Base-by-base conservation (phyloP, 2,888 invertebrate genomes). In the Trichopria drosophilae region DNA sequence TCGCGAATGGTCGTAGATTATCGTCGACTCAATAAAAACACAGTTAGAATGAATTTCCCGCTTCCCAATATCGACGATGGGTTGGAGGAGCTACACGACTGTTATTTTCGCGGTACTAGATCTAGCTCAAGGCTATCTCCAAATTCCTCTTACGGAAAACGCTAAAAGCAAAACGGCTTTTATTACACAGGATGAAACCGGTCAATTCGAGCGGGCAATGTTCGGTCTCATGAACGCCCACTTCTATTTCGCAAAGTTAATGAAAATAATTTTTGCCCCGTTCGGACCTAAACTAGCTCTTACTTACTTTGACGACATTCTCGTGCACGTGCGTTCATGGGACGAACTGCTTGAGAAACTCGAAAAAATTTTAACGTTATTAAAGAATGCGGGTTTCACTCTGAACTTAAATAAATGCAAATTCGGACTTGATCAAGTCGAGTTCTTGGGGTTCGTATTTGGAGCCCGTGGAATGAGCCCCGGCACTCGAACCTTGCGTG, bases 161-260 rank as follows among this genome's bases (percentile, higher is more conserved):
- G 49, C 52, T 10, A 55, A 42, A 12, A n/a, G 18, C 18, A 69
- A 65, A 3, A 55, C 55, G 2, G 67, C 65, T 0, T 65, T 69
- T 24, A 61, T 62, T 4, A 72, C 67, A 3, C 69, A 67, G 1
- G 66, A 66, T 37, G 66, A 63, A 5, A 58, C 64, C 0, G 68
- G 61, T 10, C 61, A 69, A 54, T 70, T 65, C 32, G 44, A 61
- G 5, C 24, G 59, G 1, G 63, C 63, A 57, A 63, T 64, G 35
- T 72, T 68, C 22, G 68, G 67, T 4, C 55, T 70, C 2, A 43
- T 57, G 2, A 69, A 70, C 40, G 65, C 67, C 0, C 62, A 65
- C 1, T 59, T 52, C 19, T 64, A 64, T 9, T 71, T 67, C 44
- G 62, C 62, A 7, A 52, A 60, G 15, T 45, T 68, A 18, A 63